Conservation (phyloP, 2,888 invertebrate genomes). For the Drosophila acutilabella region DNA sequence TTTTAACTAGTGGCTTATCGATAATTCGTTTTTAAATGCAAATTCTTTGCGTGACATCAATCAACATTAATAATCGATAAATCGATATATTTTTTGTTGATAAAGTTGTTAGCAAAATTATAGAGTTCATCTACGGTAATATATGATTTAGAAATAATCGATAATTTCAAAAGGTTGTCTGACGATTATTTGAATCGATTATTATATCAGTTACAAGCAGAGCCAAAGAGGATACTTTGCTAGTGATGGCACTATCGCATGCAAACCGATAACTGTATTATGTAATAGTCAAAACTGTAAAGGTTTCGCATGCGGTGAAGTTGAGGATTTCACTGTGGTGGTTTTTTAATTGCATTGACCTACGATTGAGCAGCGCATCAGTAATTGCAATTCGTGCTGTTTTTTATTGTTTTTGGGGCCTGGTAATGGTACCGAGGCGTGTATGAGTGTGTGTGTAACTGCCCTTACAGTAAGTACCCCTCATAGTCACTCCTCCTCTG, state of each 20-base stretch:
- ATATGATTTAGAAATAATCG: no score
- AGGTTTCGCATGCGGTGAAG: neutral
- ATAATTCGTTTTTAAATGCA: no score
- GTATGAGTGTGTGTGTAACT: slow-evolving; percentile 21
- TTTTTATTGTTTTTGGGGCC: slow-evolving; percentile 31
- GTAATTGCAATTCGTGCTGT: slow-evolving; percentile 55
- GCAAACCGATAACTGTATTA: neutral
- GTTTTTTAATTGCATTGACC: slow-evolving; percentile 70
- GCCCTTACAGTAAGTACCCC: neutral
- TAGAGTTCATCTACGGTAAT: no score
- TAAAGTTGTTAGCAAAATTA: no score
- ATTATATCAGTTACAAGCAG: no score
- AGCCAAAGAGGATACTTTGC: no score
- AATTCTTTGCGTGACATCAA: no score
- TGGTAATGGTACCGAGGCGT: neutral
- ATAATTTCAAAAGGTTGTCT: no score
- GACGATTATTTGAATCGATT: no score
- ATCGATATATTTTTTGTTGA: no score
- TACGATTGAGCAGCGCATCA: slow-evolving; percentile 47
- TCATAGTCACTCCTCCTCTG: neutral
- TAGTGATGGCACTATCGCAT: neutral
- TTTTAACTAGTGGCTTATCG: no score
- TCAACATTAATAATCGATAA: no score
- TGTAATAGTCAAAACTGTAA: neutral
- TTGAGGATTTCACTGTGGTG: slow-evolving; percentile 40